Percentiles rank a stretch among this genome's conserved stretches.
Evolutionary conservation across 2,888 invertebrate species (phyloP).

Genomic region (Scrobipalpa costella): DNA sequence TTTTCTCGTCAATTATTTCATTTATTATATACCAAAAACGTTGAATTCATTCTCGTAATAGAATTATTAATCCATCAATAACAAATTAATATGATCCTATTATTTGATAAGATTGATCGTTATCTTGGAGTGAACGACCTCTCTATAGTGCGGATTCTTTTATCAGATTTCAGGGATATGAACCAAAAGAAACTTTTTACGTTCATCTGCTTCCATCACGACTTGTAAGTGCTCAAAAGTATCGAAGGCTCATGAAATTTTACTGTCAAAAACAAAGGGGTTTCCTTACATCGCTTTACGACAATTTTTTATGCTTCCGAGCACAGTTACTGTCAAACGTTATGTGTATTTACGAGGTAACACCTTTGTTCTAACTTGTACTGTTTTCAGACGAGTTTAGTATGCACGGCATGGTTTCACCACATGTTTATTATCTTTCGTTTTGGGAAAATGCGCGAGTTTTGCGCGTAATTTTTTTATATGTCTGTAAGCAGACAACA

Average conservation of each 20-base stretch:
- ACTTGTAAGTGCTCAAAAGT: conserved; percentile 25
- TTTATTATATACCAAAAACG: too few relatives aligned
- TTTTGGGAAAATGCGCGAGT: not conserved
- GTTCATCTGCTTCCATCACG: not conserved
- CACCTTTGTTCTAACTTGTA: conserved; percentile 47
- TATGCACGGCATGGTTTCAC: conserved; percentile 32
- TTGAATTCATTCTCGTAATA: too few relatives aligned
- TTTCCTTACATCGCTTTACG: conserved; percentile 47
- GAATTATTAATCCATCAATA: too few relatives aligned
- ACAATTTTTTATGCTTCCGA: conserved; percentile 48
- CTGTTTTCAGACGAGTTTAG: conserved; percentile 34
- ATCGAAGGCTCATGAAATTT: conserved; percentile 47
- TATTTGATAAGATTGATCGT: too few relatives aligned
- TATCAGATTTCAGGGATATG: not conserved
- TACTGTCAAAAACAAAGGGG: conserved; percentile 43
- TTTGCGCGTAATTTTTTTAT: not conserved
- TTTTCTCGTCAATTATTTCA: too few relatives aligned
- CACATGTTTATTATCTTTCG: conserved; percentile 15
- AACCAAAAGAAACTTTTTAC: not conserved
- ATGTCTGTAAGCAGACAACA: not conserved
- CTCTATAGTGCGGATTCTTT: not conserved
- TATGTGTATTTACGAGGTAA: conserved; percentile 54
- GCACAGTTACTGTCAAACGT: conserved; percentile 44
- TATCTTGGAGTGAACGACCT: not conserved
- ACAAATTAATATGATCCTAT: too few relatives aligned